Evolutionary conservation across 2,888 invertebrate species (phyloP).

Genomic region (Nymphalis polychloros): DNA sequence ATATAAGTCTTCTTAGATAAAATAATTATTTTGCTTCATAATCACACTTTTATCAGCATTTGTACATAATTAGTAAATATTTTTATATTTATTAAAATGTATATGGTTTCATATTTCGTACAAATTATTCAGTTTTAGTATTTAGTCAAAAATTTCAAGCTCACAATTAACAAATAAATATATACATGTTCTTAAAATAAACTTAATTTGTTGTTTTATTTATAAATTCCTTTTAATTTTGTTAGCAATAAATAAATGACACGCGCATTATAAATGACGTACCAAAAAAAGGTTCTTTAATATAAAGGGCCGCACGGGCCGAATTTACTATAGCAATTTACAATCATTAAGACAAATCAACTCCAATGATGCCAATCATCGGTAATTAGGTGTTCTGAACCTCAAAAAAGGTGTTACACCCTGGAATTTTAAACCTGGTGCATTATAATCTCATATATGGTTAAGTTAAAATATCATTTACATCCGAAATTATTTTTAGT

Average conservation of each 20-base stretch:
- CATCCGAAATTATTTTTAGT: slow-evolving; percentile 58
- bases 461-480: slow-evolving; percentile 56
- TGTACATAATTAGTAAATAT: no score
- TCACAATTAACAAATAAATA: no score
- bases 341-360: slow-evolving; percentile 75
- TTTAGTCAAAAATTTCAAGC: no score
- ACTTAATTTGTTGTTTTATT: neutral
- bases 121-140: no score
- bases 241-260: slow-evolving; percentile 4
- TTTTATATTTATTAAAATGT: no score
- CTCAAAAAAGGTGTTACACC: slow-evolving; percentile 74
- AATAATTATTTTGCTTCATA: no score
- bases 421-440: slow-evolving; percentile 47
- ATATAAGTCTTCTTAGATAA: neutral
- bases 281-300: slow-evolving; percentile 36
- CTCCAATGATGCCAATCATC: slow-evolving; percentile 66
- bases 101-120: no score
- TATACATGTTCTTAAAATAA: no score
- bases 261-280: slow-evolving; percentile 44
- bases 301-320: slow-evolving; percentile 56
- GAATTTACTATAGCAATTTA: slow-evolving; percentile 67
- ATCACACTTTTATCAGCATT: no score
- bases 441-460: slow-evolving; percentile 61
- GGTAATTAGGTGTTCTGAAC: slow-evolving; percentile 70
- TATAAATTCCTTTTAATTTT: neutral